A percentile compares a stretch with the other conserved stretches of the same genome.
Evolutionary conservation across 2,113 vertebrate genomes (phyloP).

Genomic region (Tinamus guttatus): DNA sequence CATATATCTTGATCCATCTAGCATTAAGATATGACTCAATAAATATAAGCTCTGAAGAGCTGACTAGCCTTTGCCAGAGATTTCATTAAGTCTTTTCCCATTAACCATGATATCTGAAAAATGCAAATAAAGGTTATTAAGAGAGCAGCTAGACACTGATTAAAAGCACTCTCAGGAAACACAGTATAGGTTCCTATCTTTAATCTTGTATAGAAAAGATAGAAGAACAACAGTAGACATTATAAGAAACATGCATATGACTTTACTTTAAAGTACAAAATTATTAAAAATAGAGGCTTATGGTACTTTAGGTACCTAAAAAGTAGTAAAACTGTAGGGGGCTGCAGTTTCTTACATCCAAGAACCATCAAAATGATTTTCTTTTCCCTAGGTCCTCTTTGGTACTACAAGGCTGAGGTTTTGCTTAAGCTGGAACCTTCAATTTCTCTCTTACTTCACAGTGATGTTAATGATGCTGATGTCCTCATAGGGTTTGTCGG

Average conservation of each 20-base stretch:
- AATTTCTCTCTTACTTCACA: conserved; percentile 82
- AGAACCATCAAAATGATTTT: not conserved
- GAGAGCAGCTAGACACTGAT: not conserved
- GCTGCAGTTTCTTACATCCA: not conserved
- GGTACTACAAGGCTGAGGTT: accelerated
- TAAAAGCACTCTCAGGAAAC: not conserved
- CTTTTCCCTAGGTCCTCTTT: not conserved
- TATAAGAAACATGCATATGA: not conserved
- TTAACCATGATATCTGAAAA: not conserved
- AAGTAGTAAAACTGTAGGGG: not conserved
- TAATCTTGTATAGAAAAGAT: not conserved
- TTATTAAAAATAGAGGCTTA: conserved; percentile 60
- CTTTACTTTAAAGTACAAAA: conserved; percentile 56
- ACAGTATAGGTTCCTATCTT: not conserved
- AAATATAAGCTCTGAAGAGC: too few relatives aligned
- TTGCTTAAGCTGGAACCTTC: not conserved
- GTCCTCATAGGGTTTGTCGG: conserved; percentile 97
- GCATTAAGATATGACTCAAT: too few relatives aligned
- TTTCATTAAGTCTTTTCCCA: not conserved
- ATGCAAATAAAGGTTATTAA: not conserved
- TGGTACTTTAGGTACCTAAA: conserved; percentile 50
- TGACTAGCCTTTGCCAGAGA: not conserved
- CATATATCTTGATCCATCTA: not conserved
- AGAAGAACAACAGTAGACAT: not conserved
- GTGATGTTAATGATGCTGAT: conserved; percentile 99